Evolutionary conservation across 2,888 invertebrate genomes (phyloP).

Genomic region (Conistra vaccinii): DNA sequence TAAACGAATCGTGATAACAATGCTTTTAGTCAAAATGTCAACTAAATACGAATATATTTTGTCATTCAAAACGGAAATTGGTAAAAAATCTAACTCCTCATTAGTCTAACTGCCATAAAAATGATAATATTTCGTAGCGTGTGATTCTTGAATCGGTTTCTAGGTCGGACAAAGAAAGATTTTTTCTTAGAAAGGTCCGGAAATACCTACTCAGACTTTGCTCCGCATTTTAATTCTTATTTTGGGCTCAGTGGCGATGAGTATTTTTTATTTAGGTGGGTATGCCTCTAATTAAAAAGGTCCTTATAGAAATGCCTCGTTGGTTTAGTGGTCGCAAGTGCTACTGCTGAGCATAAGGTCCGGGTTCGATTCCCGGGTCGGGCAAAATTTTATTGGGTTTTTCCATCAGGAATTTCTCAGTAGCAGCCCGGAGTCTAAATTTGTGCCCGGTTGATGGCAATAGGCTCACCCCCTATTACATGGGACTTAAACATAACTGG

Average conservation of each 20-base stretch:
- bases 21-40: conserved; percentile 64
- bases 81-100: conserved; percentile 6
- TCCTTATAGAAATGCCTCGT: no score
- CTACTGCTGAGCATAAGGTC: no score
- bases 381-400: no score
- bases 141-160: conserved; percentile 10
- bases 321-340: no score
- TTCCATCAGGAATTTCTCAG: no score
- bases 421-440: no score
- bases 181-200: conserved; percentile 10
- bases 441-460: no score
- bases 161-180: conserved; percentile 3
- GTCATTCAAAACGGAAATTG: conserved; percentile 18
- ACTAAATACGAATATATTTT: conserved; percentile 41
- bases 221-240: conserved; percentile 5
- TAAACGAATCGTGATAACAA: conserved; percentile 52
- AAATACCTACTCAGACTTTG: conserved; percentile 6
- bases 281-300: background rate
- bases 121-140: background rate
- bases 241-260: background rate
- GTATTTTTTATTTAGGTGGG: background rate
- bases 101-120: conserved; percentile 28
- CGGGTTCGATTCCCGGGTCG: no score
- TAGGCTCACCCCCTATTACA: no score
- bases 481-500: no score